Conservation (phyloP, 1,140 invertebrate species). For the Caenorhabditis briggsae region DNA sequence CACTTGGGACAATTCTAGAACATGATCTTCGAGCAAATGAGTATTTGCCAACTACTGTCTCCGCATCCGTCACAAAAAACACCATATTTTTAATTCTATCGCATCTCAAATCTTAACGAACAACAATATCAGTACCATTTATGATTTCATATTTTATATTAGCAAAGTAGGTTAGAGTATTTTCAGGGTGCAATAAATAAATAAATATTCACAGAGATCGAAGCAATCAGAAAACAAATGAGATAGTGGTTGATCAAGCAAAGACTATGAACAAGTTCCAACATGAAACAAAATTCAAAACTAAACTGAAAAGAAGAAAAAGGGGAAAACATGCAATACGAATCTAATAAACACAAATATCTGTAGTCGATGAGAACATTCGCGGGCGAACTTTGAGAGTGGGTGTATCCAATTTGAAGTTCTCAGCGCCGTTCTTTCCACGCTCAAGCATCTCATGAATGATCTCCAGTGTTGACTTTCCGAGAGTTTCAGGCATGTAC, state of each 20-base stretch:
- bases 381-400: background rate
- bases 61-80: too few relatives aligned
- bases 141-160: slow-evolving; percentile 6
- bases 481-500: slow-evolving; percentile 70
- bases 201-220: background rate
- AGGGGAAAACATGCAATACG: background rate
- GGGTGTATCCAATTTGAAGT: background rate
- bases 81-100: too few relatives aligned
- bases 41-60: too few relatives aligned
- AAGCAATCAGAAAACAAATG: background rate
- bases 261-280: background rate
- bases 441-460: slow-evolving; percentile 64
- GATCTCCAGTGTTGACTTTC: slow-evolving; percentile 71
- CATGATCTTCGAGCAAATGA: too few relatives aligned
- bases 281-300: slow-evolving; percentile 33
- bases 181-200: slow-evolving; percentile 1
- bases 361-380: slow-evolving; percentile 3
- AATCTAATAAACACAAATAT: slow-evolving; percentile 8
- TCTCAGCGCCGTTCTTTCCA: background rate
- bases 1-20: too few relatives aligned
- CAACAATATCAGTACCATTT: too few relatives aligned
- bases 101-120: too few relatives aligned
- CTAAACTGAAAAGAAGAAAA: background rate
- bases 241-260: background rate
- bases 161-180: background rate